phyloP scores from a whole-genome alignment of 2,113 vertebrate genomes.

The Glareola pratincola region DNA sequence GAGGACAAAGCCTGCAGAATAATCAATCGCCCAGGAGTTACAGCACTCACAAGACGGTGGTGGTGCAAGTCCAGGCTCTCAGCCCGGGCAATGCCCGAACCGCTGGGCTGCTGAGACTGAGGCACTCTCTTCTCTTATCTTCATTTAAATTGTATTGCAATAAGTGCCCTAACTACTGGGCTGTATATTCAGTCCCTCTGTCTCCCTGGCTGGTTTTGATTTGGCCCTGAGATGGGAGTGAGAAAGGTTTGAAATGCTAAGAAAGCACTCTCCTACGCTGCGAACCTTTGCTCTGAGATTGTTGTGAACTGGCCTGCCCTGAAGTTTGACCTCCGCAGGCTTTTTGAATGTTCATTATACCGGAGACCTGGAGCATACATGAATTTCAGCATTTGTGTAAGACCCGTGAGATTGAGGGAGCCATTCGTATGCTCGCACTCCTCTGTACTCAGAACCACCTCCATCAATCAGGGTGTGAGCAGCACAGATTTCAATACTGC shows the following conservation, averaged over 20 bases:
- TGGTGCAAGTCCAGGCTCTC: background rate
- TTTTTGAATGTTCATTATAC: background rate
- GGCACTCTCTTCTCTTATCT: background rate
- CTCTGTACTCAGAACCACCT: background rate
- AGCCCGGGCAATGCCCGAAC: rapidly evolving
- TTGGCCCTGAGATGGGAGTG: background rate
- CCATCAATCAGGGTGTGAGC: background rate
- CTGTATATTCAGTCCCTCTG: background rate
- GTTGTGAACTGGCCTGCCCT: background rate
- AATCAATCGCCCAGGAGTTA: background rate
- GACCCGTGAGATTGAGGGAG: background rate
- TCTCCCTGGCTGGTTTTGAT: background rate
- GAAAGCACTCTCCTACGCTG: background rate
- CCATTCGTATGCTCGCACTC: background rate
- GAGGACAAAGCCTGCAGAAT: background rate
- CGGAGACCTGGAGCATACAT: background rate
- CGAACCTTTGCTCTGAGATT: background rate
- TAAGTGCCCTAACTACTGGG: background rate
- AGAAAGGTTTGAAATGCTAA: background rate
- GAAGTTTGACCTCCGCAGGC: background rate
- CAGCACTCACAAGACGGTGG: rapidly evolving
- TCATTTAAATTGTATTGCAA: background rate
- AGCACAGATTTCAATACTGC: background rate
- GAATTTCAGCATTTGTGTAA: background rate
- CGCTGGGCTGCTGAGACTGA: background rate